Conservation (phyloP, 2,888 invertebrate species). For the Ectobius pallidus region DNA sequence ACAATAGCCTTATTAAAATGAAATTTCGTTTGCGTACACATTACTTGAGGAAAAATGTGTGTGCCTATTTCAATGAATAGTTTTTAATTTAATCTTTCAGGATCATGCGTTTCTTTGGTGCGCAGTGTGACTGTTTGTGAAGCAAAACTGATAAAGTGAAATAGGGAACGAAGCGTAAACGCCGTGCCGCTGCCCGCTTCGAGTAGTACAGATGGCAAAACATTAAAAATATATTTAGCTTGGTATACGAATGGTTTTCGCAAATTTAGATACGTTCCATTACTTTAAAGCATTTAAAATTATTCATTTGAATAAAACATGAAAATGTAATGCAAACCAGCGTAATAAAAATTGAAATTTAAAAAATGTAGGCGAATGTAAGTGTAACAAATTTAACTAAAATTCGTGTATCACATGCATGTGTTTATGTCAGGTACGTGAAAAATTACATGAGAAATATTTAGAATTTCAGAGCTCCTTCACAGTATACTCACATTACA, state of each 20-base stretch:
- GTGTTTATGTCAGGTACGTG: no score
- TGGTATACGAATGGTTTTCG: constrained; percentile 4
- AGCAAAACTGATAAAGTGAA: constrained; percentile 10
- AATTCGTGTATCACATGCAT: no score
- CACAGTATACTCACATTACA: no score
- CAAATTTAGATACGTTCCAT: no score
- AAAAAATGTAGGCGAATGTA: no score
- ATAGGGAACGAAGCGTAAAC: constrained; percentile 11
- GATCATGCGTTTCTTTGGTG: background rate
- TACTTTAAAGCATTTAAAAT: no score
- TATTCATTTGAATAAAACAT: no score
- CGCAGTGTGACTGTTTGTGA: background rate
- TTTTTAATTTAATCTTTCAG: constrained; percentile 6
- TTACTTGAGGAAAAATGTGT: background rate
- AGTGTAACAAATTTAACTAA: no score
- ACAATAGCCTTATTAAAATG: constrained; percentile 9
- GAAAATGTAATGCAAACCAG: no score
- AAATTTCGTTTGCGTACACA: constrained; percentile 6
- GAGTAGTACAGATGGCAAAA: background rate
- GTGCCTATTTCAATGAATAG: background rate
- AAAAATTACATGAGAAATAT: no score
- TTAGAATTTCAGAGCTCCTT: no score
- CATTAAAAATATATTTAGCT: background rate
- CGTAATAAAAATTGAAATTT: no score
- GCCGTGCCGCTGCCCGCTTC: background rate